Evolutionary conservation across 2,888 invertebrate species (phyloP).

Genomic region (Andrena dorsata): DNA sequence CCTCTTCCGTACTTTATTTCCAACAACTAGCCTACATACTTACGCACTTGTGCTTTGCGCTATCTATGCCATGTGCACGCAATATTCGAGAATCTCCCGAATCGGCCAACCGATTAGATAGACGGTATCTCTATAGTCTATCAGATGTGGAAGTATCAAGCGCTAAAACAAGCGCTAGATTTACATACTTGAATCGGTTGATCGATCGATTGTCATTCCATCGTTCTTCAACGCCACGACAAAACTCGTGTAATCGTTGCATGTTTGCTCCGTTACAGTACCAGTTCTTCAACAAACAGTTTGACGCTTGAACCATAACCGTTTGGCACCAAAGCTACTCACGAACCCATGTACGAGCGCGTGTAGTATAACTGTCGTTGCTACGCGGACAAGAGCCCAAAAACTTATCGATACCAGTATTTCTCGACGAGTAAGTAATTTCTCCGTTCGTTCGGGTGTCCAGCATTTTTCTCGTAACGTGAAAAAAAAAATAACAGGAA

Average conservation of each 20-base stretch:
- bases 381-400: not conserved
- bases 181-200: constrained; percentile 2
- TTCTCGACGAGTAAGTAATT: not conserved
- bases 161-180: no score
- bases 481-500: no score
- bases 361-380: not conserved
- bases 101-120: not conserved
- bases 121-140: no score
- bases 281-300: constrained; percentile 82
- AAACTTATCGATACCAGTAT: no score
- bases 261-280: constrained; percentile 82
- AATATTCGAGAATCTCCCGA: not conserved
- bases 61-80: constrained; percentile 10
- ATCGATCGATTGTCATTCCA: not conserved
- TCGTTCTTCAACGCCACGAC: not conserved
- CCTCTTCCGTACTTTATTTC: not conserved
- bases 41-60: constrained; percentile 8
- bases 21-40: not conserved
- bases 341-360: not conserved
- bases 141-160: no score
- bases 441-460: not conserved
- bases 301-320: constrained; percentile 52
- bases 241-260: not conserved
- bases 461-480: not conserved
- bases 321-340: not conserved